Evolutionary conservation across 2,113 vertebrate genomes (phyloP), one percentile per base, ranked within the genome.

Genomic region (Sprattus sprattus): DNA sequence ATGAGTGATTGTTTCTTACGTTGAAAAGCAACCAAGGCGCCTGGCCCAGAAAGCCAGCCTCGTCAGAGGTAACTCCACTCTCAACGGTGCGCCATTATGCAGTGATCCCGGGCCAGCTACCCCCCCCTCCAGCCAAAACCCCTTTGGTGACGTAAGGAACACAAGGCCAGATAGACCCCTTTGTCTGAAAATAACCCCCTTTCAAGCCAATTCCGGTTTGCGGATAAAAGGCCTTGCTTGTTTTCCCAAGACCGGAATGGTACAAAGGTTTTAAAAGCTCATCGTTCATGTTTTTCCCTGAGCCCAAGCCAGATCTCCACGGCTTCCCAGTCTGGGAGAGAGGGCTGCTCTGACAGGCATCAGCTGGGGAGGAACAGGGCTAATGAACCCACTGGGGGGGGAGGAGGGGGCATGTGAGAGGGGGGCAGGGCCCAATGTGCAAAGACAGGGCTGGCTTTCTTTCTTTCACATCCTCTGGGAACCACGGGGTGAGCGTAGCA

Each of bases 281-380:
- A 92, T 93, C 89, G 86, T 89, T 93, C 90, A 91, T 90, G 92
- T 94, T 93, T 94, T 92, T 91, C 90, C 90, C 91, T 32, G 88
- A 86, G 83, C 64, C 67, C 89, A 90, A 89, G 81, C 57, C 84
- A 85, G 44, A 20, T 64, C 44, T 60, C n/a, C 45, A 50, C 32
- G 39, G 80, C 25, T 32, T 46, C 44, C 28, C 18, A 57, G 49
- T 28, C 45, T 25, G 8, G 10, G 71, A 78, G 71, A 32, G 32
- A 44, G 28, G 25, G 15, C 13, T 89, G 91, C 87, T 78, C 71
- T 78, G 89, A 91, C 87, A 80, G 89, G 91, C 91, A 92, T 93
- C 89, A 82, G 85, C 89, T 89, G 91, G 83, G 90, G 87, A 91
- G 88, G 91, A 86, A 39, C 85, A 88, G 90, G 88, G 91, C 93